phyloP scores from a whole-genome alignment of 2,888 invertebrate species.

The Eupeodes luniger region DNA sequence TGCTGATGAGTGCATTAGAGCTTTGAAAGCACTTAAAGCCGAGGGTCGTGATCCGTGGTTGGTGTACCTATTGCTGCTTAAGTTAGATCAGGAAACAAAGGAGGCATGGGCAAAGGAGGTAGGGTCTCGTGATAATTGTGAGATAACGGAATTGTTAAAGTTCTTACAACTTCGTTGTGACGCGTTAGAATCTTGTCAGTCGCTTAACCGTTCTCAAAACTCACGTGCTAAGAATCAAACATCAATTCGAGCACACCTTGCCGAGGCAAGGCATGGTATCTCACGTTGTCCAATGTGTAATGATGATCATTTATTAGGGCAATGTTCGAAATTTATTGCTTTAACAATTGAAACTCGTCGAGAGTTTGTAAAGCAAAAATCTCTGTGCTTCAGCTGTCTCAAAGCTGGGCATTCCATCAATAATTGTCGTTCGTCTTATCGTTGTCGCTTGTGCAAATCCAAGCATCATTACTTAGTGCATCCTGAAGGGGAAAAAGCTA shows the following conservation, averaged over 20 bases:
- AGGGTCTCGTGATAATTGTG: slow-evolving; percentile 1
- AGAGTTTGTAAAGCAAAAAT: background rate
- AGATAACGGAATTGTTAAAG: background rate
- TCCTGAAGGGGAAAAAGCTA: background rate
- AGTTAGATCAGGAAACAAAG: slow-evolving; percentile 17
- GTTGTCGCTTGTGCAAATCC: background rate
- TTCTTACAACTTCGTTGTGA: background rate
- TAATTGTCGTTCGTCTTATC: slow-evolving; percentile 6
- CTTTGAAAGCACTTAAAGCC: background rate
- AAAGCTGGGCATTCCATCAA: background rate
- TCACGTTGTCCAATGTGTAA: background rate
- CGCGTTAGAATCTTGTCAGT: too few species aligned
- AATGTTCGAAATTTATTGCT: background rate
- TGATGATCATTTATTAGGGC: background rate
- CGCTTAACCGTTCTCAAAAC: background rate
- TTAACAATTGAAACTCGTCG: background rate
- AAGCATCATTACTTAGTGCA: background rate
- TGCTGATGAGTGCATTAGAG: background rate
- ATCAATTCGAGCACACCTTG: background rate
- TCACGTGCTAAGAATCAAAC: background rate
- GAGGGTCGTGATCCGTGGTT: too few species aligned
- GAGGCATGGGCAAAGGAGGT: slow-evolving; percentile 10
- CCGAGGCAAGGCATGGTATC: background rate
- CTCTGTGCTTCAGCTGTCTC: slow-evolving; percentile 11
- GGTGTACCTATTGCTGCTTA: background rate